Evolutionary conservation across 92 coral and sea anemone species (phyloP), one percentile per base, ranked within the genome.

Genomic region (Umimayanthus chanpuru): DNA sequence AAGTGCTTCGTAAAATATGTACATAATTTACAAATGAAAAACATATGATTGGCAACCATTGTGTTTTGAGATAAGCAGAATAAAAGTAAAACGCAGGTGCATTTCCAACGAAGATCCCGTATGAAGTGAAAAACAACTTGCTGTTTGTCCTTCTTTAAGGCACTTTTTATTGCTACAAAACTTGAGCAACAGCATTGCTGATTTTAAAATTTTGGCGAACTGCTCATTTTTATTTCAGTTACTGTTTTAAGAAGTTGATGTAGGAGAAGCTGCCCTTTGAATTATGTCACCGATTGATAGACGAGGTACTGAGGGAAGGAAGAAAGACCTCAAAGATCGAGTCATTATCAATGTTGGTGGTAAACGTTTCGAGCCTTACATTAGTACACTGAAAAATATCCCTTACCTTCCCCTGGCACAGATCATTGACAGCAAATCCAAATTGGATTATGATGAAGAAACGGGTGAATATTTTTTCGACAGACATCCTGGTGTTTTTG

Each of bases 401-500:
- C 96, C 99, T 20, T 98, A 97, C 81, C 91, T 96, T 30, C 99
- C 98, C 3, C 93, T 97, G n/a, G 91, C 93, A 7, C 92, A 91
- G 83, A 95, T 97, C 65, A 88, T 92, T 15, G 99, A 97, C 26
- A 96, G 95, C 79, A 95, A 92, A 15, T 53, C 90, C 2, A 97
- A 97, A 58, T 95, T 96, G 4, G 99, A 97, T 73, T 97, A 92
- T 39, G 99, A 97, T 32, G 92, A 94, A 5, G 98, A 97, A 50
- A 91, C 92, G 21, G 96, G 98, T 21, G 99, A 97, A 85, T 92
- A 94, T 80, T 97, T 97, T 75, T 97, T 97, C 74, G 99, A 97
- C 82, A 93, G 99, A 29, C 99, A 97, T 82, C 99, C 99, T 10
- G 98, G 88, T 11, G 99, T 95, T 83, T 97, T 97, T 50, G 97